phyloP scores from a whole-genome alignment of 92 coral and sea anemone genomes.

The Palythoa grandiflora region DNA sequence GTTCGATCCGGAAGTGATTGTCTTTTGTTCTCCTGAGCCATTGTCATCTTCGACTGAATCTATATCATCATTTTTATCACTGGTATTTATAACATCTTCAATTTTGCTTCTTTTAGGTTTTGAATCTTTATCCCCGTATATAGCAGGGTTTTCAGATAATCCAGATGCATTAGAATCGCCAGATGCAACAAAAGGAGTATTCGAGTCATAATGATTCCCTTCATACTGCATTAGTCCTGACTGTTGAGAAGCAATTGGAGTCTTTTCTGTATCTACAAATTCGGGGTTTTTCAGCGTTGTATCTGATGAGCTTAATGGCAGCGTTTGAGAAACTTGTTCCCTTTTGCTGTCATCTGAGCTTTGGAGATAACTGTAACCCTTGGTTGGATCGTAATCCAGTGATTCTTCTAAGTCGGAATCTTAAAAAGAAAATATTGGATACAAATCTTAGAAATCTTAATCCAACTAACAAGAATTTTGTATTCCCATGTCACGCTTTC shows the following conservation, averaged over 20 bases:
- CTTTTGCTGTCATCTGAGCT: not conserved
- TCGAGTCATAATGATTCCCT: not conserved
- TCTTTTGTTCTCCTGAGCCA: slow-evolving; percentile 23
- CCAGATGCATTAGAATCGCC: slow-evolving; percentile 32
- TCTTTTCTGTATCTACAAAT: not conserved
- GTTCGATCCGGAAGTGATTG: not conserved
- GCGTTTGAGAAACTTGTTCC: not conserved
- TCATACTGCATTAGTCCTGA: not conserved
- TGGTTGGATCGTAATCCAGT: slow-evolving; percentile 8
- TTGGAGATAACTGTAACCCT: not conserved
- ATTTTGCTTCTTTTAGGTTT: slow-evolving; percentile 30
- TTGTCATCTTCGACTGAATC: not conserved
- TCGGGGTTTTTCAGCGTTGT: not conserved
- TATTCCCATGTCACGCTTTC: not conserved
- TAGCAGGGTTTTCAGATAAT: not conserved
- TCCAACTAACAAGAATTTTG: not conserved
- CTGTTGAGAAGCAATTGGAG: not conserved
- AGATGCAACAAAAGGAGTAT: slow-evolving; percentile 33
- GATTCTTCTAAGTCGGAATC: slow-evolving; percentile 33
- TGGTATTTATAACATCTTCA: not conserved
- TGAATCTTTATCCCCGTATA: not conserved
- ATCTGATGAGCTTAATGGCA: not conserved
- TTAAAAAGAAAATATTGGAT: not conserved
- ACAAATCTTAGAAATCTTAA: not conserved
- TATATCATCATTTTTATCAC: not conserved